Base-by-base conservation (phyloP, 2,888 invertebrate species). In the Melinaea marsaeus region DNA sequence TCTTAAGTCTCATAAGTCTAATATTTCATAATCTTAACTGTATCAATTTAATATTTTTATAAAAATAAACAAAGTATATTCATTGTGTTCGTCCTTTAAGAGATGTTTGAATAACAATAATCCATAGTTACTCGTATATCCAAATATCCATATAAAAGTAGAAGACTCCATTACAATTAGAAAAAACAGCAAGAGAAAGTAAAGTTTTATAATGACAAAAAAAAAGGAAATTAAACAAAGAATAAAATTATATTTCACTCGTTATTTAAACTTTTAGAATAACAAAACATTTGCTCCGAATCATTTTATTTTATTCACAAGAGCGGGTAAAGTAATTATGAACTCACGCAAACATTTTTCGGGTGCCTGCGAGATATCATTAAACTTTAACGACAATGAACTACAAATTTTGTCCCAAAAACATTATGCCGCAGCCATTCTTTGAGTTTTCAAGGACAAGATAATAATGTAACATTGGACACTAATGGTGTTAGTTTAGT, bases 401-500 rank as follows among this genome's bases (percentile, higher is more conserved):
- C 56, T 65, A 64, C 62, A 64, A 60, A 68, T 63, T 71, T 68
- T 65, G 66, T 67, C 62, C 57, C 60, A 45, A 58, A 64, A 63
- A 64, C 68, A 69, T 70, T 69, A 62, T 64, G 59, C 66, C 64
- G 55, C 57, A 65, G 60, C 61, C 63, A 69, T 65, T 69, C 67
- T 34, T 57, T 33, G 66, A 65, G 58, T 67, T 62, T 65, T 67
- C 60, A 67, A 69, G 63, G 69, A 58, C 66, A 64, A 62, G 57
- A 61, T 67, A 64, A 67, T 66, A 66, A 65, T 42, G 60, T 63
- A 62, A 58, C 61, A 65, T 35, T 65, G 57, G 46, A 62, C 63
- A 67, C 67, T 71, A 69, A 70, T 70, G 67, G 66, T 63, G 37
- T 61, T 71, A 70, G 65, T 64, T 68, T 58, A 55, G 55, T 62